Conservation (phyloP, 2,113 vertebrate genomes). For the Xiphophorus hellerii region DNA sequence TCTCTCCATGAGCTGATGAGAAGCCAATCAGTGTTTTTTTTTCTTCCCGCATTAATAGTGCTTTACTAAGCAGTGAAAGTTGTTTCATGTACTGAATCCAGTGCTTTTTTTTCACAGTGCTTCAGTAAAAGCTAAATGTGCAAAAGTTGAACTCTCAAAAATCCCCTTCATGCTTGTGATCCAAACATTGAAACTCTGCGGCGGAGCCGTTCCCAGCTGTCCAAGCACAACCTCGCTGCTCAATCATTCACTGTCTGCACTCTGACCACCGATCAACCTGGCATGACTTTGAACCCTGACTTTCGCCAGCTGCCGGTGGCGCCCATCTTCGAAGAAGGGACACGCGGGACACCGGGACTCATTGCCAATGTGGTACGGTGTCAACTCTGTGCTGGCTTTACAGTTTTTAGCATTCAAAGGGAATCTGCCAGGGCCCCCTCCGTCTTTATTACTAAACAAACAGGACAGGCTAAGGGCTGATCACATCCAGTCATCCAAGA, state of each 20-base stretch:
- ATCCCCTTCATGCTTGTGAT: conserved; percentile 41
- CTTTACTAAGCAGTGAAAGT: conserved; percentile 23
- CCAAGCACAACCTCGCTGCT: conserved; percentile 33
- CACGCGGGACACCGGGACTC: conserved; percentile 23
- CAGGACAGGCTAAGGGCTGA: conserved; percentile 53
- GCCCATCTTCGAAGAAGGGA: conserved; percentile 39
- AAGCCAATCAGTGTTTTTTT: conserved; percentile 29
- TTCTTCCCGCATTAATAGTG: conserved; percentile 5
- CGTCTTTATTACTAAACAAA: conserved; percentile 73
- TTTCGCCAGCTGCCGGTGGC: conserved; percentile 69
- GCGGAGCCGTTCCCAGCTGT: conserved; percentile 42
- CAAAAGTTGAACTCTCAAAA: conserved; percentile 11
- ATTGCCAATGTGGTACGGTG: conserved; percentile 57
- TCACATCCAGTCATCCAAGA: conserved; percentile 43
- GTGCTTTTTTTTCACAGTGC: not conserved
- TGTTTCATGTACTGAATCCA: conserved; percentile 10
- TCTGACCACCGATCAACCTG: conserved; percentile 57
- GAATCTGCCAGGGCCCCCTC: conserved; percentile 46
- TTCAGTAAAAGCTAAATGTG: conserved; percentile 13
- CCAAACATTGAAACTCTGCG: conserved; percentile 44
- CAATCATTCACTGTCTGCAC: conserved; percentile 2
- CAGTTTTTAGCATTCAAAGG: conserved; percentile 71
- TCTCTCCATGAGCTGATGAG: conserved; percentile 36
- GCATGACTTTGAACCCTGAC: conserved; percentile 64
- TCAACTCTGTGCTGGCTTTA: conserved; percentile 64